Percentiles rank a stretch among this genome's conserved stretches.
Conservation (phyloP, 2,888 invertebrate species). For the Pheosia tremula region DNA sequence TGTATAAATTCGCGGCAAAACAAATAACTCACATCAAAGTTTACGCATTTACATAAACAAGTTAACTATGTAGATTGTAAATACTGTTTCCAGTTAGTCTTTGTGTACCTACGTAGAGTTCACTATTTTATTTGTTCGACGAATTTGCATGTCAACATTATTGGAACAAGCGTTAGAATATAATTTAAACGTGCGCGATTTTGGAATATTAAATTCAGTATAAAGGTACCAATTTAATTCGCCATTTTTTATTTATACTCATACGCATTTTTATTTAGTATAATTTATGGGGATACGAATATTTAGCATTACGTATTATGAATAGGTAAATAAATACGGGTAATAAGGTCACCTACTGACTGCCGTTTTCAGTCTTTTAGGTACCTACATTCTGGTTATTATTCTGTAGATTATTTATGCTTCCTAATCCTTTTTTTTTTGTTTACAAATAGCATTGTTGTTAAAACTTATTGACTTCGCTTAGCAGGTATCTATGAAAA, state of each 20-base stretch:
- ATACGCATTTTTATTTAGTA: too few relatives aligned
- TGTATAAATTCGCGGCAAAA: constrained; percentile 57
- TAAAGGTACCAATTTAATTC: too few relatives aligned
- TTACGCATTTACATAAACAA: constrained; percentile 68
- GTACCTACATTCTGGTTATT: too few relatives aligned
- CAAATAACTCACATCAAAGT: constrained; percentile 65
- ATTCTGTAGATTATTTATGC: too few relatives aligned
- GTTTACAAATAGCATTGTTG: too few relatives aligned
- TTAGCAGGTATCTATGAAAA: background rate
- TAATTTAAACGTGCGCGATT: constrained; percentile 7
- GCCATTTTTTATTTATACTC: too few relatives aligned
- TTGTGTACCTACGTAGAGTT: constrained; percentile 36
- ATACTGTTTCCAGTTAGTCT: constrained; percentile 54
- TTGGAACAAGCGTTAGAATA: constrained; percentile 26
- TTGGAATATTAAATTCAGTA: background rate
- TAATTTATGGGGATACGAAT: too few relatives aligned
- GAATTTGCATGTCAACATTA: constrained; percentile 29
- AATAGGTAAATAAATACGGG: too few relatives aligned
- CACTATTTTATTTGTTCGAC: constrained; percentile 48
- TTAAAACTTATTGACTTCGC: background rate
- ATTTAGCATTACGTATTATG: too few relatives aligned
- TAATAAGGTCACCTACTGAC: too few relatives aligned
- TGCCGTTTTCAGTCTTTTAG: too few relatives aligned
- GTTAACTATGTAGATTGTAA: constrained; percentile 57
- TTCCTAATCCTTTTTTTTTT: too few relatives aligned